Percentiles rank a stretch among this genome's conserved stretches.
These are phyloP conservation scores for Mustela nigripes DNA, from an alignment of 2,113 vertebrate genomes.

Conservation along the genomic window DNA sequence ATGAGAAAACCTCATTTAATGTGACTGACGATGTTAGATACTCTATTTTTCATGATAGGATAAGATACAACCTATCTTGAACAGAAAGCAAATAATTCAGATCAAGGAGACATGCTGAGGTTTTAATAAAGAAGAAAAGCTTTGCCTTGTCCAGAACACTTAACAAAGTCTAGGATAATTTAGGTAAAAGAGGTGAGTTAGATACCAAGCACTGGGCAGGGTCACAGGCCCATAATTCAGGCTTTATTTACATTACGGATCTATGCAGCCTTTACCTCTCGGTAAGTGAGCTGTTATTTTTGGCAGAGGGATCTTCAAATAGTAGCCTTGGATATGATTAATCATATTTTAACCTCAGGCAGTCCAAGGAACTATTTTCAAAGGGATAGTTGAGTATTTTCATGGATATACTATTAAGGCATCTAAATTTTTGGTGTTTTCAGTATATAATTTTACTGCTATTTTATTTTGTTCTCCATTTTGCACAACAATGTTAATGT, in stretches of 20 bases:
- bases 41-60: conserved; percentile 24
- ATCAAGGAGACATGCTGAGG: conserved; percentile 55
- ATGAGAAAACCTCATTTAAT: conserved; percentile 63
- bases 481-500: conserved; percentile 35
- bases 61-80: conserved; percentile 50
- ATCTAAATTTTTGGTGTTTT: conserved; percentile 78
- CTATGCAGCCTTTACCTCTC: not conserved
- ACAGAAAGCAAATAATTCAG: conserved; percentile 55
- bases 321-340: not conserved
- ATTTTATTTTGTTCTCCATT: conserved; percentile 52
- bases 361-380: not conserved
- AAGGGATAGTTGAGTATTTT: conserved; percentile 42
- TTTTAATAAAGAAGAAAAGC: conserved; percentile 13
- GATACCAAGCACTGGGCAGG: not conserved
- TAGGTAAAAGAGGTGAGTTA: not conserved
- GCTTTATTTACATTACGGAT: not conserved
- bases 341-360: not conserved
- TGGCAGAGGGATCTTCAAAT: conserved; percentile 14
- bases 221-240: not conserved
- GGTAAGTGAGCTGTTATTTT: not conserved
- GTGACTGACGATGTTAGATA: conserved; percentile 11
- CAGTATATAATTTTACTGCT: conserved; percentile 71
- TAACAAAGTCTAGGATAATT: not conserved
- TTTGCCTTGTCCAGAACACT: not conserved
- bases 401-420: conserved; percentile 65